Evolutionary conservation across 2,797 vertebrate species (phyloP).

Genomic region (Dermochelys coriacea): DNA sequence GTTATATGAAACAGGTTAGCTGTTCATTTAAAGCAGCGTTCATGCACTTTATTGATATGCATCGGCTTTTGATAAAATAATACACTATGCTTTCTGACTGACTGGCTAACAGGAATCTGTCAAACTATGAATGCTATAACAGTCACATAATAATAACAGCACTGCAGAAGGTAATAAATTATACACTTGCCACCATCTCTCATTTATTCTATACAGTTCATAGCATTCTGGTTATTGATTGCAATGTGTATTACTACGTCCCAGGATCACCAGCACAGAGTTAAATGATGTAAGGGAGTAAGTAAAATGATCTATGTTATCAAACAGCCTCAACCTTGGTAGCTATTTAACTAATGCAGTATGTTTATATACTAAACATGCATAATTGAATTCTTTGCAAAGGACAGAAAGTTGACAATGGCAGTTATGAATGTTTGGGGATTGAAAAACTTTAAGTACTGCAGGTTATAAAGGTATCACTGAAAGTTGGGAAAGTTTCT

Average conservation of each 20-base stretch:
- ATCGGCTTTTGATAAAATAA: conserved; percentile 57
- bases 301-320: conserved; percentile 67
- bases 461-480: background rate
- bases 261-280: conserved; percentile 69
- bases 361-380: conserved; percentile 63
- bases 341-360: conserved; percentile 55
- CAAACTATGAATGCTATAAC: conserved; percentile 73
- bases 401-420: conserved; percentile 55
- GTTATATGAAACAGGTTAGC: conserved; percentile 20
- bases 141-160: conserved; percentile 75
- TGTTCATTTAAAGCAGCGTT: conserved; percentile 36
- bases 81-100: conserved; percentile 54
- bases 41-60: conserved; percentile 42
- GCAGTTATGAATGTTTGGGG: conserved; percentile 47
- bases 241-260: conserved; percentile 61
- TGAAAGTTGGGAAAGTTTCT: conserved; percentile 17
- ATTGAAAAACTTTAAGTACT: conserved; percentile 29
- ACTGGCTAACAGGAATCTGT: conserved; percentile 74
- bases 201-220: conserved; percentile 51
- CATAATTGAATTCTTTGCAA: conserved; percentile 65
- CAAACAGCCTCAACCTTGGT: conserved; percentile 64
- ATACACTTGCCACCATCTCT: conserved; percentile 61
- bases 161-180: conserved; percentile 67
- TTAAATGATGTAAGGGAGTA: conserved; percentile 68
- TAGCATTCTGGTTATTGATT: conserved; percentile 66